Base-by-base conservation (phyloP, 1,140 invertebrate genomes). In the Zaprionus davidi region DNA sequence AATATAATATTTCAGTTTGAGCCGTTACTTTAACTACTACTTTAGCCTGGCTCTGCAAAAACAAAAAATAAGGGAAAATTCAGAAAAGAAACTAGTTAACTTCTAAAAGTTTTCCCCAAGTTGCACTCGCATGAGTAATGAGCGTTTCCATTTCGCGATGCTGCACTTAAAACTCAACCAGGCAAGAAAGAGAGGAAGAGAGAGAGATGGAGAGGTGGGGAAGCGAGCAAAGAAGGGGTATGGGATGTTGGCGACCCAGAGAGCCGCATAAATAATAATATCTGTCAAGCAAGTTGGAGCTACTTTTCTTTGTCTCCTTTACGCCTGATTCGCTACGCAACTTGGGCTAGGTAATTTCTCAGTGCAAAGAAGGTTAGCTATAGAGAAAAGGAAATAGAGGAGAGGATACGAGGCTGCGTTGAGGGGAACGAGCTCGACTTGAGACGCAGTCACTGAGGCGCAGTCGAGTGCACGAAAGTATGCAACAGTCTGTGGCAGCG, bases 301-400 rank as follows among this genome's bases (percentile, higher is more conserved):
- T 67, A 76, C 66, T 81, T 81, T 65, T 79, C 70, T 68, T 71
- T 86, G 83, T 87, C 72, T 66, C 69, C 77, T 78, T 80, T 83
- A 80, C 75, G 78, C 65, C 73, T 78, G 84, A 87, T 87, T 88
- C 74, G 84, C 79, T 83, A 76, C 78, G 84, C 74, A 88, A 81
- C 80, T 79, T 86, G 79, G 70, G 75, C 71, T 79, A 81, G 82
- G 78, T 81, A 84, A 78, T 78, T 81, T 85, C 41, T 58, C 63
- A 65, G 73, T 51, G 20, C 15, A 26, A 15, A 31, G 41, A 51
- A 13, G 31, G 60, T 13, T 41, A n/a, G n/a, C 5, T 15, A 15
- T 31, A 62, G 20, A 51, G 20, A 26, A 15, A 26, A 22, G 20
- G 7, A 51, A 36, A 38, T 4, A 31, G 38, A 7, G 11, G 11